Evolutionary conservation across 1,140 invertebrate species (phyloP), one percentile per base, ranked within the genome.

Genomic region (Calosoma granatense): DNA sequence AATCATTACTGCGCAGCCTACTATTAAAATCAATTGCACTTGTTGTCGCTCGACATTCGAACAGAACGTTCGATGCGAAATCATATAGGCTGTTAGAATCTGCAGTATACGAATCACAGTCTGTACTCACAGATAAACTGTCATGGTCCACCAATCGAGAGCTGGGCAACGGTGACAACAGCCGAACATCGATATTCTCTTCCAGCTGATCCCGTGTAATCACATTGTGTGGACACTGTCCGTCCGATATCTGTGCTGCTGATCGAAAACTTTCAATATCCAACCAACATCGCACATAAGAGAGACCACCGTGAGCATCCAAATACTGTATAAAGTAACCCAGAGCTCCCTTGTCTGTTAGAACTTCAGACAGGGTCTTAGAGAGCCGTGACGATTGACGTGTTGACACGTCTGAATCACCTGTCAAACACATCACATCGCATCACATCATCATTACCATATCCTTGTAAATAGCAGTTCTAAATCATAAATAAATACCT

Each of bases 311-410:
- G 20, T 73, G 72, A 0, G 78, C 73, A 22, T 88, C 84, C 75
- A 89, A 76, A 67, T 79, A 89, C 60, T 88, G 83, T 22, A 88
- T 81, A 64, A 88, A 87, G 64, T 84, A 86, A 4, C 79, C 76
- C 4, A 88, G 67, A n/a, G 83, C 85, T 66, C 78, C 76, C 63
- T 84, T 81, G 63, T 89, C 86, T 17, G 73, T 68, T 1, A 90
- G 69, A 56, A 87, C 80, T 57, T 87, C 81, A 14, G 70, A 62
- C 15, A 89, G 67, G 2, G 79, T 79, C 70, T 84, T 85, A 0
- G 79, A 83, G 4, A 87, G 67, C 15, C 74, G 72, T 4, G 83
- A 84, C 23, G 63, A 59, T 56, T 66, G 65, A 26, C 62, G 64
- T 14, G 56, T 59, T 3, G 57, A 51, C 39, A 17, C 11, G 4